Conservation (phyloP, 2,797 vertebrate genomes). For the Meriones psammophilus region DNA sequence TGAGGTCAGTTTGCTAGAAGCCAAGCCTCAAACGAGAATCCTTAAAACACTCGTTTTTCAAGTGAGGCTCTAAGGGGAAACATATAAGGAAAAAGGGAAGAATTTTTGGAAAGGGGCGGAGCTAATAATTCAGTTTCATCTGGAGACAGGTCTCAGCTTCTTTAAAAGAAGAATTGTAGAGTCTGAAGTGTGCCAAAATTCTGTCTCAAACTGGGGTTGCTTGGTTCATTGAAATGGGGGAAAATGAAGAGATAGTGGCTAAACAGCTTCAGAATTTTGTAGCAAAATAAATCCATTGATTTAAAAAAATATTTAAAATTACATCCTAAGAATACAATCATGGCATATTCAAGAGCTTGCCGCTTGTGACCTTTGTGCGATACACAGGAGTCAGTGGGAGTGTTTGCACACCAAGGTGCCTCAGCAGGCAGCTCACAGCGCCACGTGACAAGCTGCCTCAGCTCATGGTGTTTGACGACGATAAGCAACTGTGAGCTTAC, state of each 20-base stretch:
- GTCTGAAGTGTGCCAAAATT: background rate
- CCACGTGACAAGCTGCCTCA: background rate
- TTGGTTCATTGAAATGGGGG: background rate
- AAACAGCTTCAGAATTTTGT: slow-evolving; percentile 12
- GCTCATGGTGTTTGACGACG: background rate
- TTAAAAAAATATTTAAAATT: slow-evolving; percentile 31
- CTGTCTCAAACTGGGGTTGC: background rate
- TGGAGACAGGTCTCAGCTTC: background rate
- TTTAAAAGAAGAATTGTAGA: background rate
- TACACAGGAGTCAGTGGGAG: background rate
- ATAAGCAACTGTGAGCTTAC: background rate
- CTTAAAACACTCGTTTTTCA: background rate
- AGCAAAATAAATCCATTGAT: background rate
- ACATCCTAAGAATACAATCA: background rate
- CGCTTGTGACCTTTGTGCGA: background rate
- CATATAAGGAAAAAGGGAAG: background rate
- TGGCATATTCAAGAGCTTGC: background rate
- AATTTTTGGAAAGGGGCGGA: background rate
- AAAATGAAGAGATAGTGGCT: background rate
- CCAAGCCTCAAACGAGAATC: background rate
- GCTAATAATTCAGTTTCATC: background rate
- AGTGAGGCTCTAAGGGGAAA: background rate
- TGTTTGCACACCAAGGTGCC: background rate
- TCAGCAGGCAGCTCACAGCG: background rate
- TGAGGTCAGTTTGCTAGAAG: background rate